Percentiles rank a stretch among this genome's conserved stretches.
phyloP scores from a whole-genome alignment of 1,140 invertebrate species.

The Lordiphosa collinella region DNA sequence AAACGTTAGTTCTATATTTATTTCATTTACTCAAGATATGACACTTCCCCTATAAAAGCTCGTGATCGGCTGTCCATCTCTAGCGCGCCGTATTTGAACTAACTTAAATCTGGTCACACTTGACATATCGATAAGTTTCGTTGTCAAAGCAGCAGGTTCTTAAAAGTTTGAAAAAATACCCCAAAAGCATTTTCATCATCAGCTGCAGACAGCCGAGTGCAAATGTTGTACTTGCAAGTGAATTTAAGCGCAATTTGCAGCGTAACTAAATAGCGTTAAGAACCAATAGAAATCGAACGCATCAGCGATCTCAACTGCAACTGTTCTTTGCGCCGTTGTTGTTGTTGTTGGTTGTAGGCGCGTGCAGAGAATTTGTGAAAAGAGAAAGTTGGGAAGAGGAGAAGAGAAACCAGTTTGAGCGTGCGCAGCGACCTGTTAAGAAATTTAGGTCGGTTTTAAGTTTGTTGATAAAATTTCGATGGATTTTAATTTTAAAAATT shows the following conservation, averaged over 20 bases:
- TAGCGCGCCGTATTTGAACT: no score
- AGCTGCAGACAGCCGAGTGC: no score
- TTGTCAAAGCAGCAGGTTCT: slow-evolving; percentile 19
- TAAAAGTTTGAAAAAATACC: not conserved
- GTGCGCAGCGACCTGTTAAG: slow-evolving; percentile 37
- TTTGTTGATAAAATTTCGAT: not conserved
- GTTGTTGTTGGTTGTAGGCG: slow-evolving; percentile 22
- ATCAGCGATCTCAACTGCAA: slow-evolving; percentile 17
- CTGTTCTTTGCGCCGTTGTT: slow-evolving; percentile 3
- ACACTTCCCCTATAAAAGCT: no score
- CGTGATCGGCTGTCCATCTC: no score
- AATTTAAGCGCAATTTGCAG: not conserved
- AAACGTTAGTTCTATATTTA: no score
- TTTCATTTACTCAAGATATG: no score
- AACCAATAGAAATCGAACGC: slow-evolving; percentile 26
- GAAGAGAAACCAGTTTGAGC: slow-evolving; percentile 25
- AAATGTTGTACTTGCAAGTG: no score
- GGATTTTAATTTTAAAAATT: not conserved
- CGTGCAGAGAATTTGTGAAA: slow-evolving; percentile 73
- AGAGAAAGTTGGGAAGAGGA: slow-evolving; percentile 58
- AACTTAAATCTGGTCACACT: slow-evolving; percentile 1
- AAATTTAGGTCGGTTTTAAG: slow-evolving; percentile 20
- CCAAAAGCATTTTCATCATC: no score
- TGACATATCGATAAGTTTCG: slow-evolving; percentile 1
- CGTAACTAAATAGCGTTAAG: slow-evolving; percentile 3